Percentiles rank a stretch among this genome's conserved stretches.
These are phyloP conservation scores for Rhinatrema bivittatum DNA, from an alignment of 2,797 vertebrate species.

Conservation along the genomic window DNA sequence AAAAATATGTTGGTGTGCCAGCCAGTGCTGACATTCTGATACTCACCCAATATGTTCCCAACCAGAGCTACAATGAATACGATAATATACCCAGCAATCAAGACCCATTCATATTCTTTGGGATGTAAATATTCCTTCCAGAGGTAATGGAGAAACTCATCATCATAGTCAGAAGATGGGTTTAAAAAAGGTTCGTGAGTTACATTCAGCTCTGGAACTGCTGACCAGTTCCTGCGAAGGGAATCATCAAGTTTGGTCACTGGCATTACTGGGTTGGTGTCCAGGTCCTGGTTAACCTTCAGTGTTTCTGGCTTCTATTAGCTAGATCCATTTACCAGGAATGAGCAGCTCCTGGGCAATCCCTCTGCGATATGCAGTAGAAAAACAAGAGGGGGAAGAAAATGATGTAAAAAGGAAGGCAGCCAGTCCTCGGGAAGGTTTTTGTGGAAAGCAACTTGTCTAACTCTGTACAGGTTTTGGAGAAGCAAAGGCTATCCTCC, in stretches of 20 bases:
- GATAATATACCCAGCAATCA: slow-evolving; percentile 86
- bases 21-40: too few species aligned
- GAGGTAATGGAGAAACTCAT: slow-evolving; percentile 87
- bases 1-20: too few species aligned
- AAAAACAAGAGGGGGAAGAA: too few species aligned
- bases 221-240: slow-evolving; percentile 62
- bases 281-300: slow-evolving; percentile 9
- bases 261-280: slow-evolving; percentile 58
- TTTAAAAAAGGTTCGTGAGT: slow-evolving; percentile 50
- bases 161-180: slow-evolving; percentile 72
- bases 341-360: slow-evolving; percentile 36
- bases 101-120: slow-evolving; percentile 91
- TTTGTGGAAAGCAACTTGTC: slow-evolving; percentile 36
- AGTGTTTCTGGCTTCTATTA: slow-evolving; percentile 28
- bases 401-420: slow-evolving; percentile 53
- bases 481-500: too few species aligned
- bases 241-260: slow-evolving; percentile 42
- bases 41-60: slow-evolving; percentile 91
- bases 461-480: too few species aligned
- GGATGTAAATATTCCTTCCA: slow-evolving; percentile 92
- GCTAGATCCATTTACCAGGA: slow-evolving; percentile 25
- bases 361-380: too few species aligned
- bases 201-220: slow-evolving; percentile 54
- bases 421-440: slow-evolving; percentile 42
- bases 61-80: slow-evolving; percentile 88